A percentile compares a stretch with the other conserved stretches of the same genome.
These are phyloP conservation scores for Aporophyla nigra DNA, from an alignment of 2,888 invertebrate genomes.

Conservation along the genomic window DNA sequence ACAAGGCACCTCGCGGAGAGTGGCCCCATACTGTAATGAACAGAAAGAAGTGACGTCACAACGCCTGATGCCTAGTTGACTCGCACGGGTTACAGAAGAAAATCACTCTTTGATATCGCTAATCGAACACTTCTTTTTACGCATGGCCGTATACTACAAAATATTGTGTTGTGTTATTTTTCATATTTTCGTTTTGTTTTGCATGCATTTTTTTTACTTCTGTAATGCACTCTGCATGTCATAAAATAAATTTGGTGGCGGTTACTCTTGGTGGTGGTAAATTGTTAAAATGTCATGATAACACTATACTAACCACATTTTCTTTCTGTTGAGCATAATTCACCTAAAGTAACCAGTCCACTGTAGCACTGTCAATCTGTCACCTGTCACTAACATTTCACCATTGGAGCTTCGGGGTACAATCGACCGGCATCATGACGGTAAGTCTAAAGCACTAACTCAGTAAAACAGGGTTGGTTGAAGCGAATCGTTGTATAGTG, in stretches of 20 bases:
- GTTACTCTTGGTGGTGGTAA: conserved; percentile 78
- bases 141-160: neutral
- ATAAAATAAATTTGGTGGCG: conserved; percentile 48
- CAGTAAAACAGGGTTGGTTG: conserved; percentile 40
- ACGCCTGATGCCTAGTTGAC: neutral
- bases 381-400: conserved; percentile 75
- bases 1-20: too few relatives aligned
- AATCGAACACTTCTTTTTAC: neutral
- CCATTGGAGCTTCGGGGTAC: conserved; percentile 48
- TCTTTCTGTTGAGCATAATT: conserved; percentile 84
- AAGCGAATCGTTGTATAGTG: conserved; percentile 25
- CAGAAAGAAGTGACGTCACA: neutral
- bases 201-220: conserved; percentile 41
- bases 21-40: too few relatives aligned
- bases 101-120: neutral
- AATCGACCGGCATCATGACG: conserved; percentile 36
- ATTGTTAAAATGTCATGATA: conserved; percentile 58
- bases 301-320: conserved; percentile 83
- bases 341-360: conserved; percentile 85
- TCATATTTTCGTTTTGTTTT: conserved; percentile 12
- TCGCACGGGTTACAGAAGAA: neutral
- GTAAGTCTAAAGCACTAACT: conserved; percentile 66
- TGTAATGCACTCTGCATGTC: conserved; percentile 18
- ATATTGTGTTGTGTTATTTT: neutral
- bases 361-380: conserved; percentile 67